A percentile compares a stretch with the other conserved stretches of the same genome.
These are phyloP conservation scores for Sus scrofa DNA, from an alignment of 2,113 vertebrate species.

Conservation along the genomic window T2T-Sscrofa CM000827.6:91022501-91023000, in stretches of 20 bases:
- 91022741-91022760: background rate
- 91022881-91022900: background rate
- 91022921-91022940: background rate
- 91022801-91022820: too few species aligned
- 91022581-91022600: background rate
- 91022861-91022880: background rate
- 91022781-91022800: background rate
- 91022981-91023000: background rate
- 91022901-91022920: background rate
- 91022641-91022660: background rate
- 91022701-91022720: background rate
- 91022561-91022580: background rate
- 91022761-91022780: background rate
- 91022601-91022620: background rate
- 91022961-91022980: background rate
- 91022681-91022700: background rate
- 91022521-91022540: background rate
- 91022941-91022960: background rate
- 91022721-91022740: background rate
- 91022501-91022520: background rate
- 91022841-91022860: background rate
- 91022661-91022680: background rate
- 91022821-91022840: background rate
- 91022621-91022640: background rate
- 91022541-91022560: background rate